Evolutionary conservation across 2,797 vertebrate genomes (phyloP), one percentile per base, ranked within the genome.

Genomic region (Apogon talboti): DNA sequence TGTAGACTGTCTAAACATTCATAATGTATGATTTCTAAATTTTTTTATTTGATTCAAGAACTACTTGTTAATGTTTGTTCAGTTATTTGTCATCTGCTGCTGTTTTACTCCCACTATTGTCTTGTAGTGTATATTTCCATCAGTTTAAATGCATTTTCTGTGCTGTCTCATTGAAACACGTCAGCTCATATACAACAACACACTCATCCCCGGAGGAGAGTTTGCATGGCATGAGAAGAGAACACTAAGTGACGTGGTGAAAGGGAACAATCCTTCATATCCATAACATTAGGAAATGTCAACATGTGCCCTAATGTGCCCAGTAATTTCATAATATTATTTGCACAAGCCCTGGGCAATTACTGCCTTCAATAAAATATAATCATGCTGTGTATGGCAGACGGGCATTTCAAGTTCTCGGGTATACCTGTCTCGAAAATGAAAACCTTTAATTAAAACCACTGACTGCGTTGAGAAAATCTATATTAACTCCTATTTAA

Each of bases 211-310:
- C 11, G 21, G 30, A 18, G 15, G 35, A 37, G 28, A 19, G 24
- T 6, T 33, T n/a, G 18, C n/a, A 33, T 59, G 42, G 35, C 24
- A 50, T 47, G 13, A 3, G 6, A 15, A 33, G 10, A 10, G 30
- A 30, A 15, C 37, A 0, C 18, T 19, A 24, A 65, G 11, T 9
- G 38, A 45, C 41, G 48, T 50, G 47, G 45, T 48, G 37, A 21
- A 45, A 40, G 7, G 28, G 15, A 48, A 19, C 24, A 11, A 30
- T 18, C 21, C 15, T 43, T 48, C 51, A 24, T 41, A 58, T 59
- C 19, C 16, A 70, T 42, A 40, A 48, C 54, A 53, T 66, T 45
- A 44, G 9, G 18, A 58, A 59, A 61, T 66, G 56, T 53, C 44
- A 68, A 44, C n/a, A 49, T 16, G 19, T 44, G 11, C 11, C 28